Evolutionary conservation across 2,113 vertebrate genomes (phyloP).

Genomic region (Australoheros scitulus): DNA sequence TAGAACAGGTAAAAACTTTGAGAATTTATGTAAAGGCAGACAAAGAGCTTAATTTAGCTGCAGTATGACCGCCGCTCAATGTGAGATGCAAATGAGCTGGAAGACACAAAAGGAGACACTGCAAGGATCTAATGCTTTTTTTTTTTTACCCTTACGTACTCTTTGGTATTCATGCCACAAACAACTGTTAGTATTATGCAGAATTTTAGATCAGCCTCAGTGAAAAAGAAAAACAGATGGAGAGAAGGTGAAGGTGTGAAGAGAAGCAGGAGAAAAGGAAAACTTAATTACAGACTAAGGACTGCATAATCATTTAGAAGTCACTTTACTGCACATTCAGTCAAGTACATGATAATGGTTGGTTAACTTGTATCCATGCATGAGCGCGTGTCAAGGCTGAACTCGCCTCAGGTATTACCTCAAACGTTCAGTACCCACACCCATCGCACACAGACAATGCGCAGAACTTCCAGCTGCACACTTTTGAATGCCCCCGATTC

Average conservation of each 20-base stretch:
- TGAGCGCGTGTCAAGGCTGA: neutral
- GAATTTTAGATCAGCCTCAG: constrained; percentile 20
- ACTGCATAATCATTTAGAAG: neutral
- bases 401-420: constrained; percentile 5
- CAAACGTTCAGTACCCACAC: neutral
- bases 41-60: constrained; percentile 7
- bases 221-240: constrained; percentile 8
- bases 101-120: constrained; percentile 42
- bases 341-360: neutral
- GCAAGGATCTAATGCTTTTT: neutral
- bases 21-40: constrained; percentile 10
- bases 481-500: constrained; percentile 72
- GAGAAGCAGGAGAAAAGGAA: neutral
- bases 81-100: constrained; percentile 41
- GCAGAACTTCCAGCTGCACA: constrained; percentile 37
- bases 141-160: neutral
- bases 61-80: constrained; percentile 29
- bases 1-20: constrained; percentile 12
- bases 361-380: neutral
- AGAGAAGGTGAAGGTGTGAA: constrained; percentile 23
- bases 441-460: constrained; percentile 4
- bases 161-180: constrained; percentile 37
- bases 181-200: constrained; percentile 1
- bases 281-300: neutral
- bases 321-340: neutral